Evolutionary conservation across 2,888 invertebrate species (phyloP).

Genomic region (Tricholauxania praeusta): DNA sequence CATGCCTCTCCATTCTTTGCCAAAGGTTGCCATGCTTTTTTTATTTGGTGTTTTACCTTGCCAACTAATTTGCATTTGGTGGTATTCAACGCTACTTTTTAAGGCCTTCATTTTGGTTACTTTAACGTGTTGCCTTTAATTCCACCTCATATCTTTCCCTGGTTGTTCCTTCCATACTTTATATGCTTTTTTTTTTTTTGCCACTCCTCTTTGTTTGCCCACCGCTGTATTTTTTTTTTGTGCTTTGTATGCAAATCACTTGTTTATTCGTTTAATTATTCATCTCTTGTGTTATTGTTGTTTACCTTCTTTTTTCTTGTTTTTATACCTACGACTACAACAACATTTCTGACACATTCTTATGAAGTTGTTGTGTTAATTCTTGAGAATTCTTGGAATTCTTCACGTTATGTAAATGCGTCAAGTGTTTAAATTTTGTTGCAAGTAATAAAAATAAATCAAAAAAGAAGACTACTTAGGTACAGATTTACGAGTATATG

Average conservation of each 20-base stretch:
- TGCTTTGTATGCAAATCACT: not conserved
- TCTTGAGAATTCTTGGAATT: constrained; percentile 31
- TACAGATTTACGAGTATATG: too few relatives aligned
- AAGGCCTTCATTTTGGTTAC: too few relatives aligned
- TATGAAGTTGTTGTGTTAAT: constrained; percentile 16
- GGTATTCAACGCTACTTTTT: not conserved
- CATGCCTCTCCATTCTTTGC: not conserved
- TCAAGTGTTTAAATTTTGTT: constrained; percentile 28
- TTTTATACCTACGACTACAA: not conserved
- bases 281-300: constrained; percentile 2
- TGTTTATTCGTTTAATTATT: constrained; percentile 13
- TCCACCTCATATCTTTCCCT: too few relatives aligned
- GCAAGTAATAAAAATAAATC: constrained; percentile 1
- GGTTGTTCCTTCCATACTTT: not conserved
- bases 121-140: too few relatives aligned
- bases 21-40: not conserved
- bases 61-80: constrained; percentile 13
- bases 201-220: not conserved
- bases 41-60: constrained; percentile 1
- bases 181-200: not conserved
- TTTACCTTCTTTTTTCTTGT: not conserved
- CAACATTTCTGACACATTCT: constrained; percentile 22
- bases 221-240: not conserved
- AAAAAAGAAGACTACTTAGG: not conserved
- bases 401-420: constrained; percentile 18